Base-by-base conservation (phyloP, 2,797 vertebrate genomes). In the Euphonia xanthogaster region DNA sequence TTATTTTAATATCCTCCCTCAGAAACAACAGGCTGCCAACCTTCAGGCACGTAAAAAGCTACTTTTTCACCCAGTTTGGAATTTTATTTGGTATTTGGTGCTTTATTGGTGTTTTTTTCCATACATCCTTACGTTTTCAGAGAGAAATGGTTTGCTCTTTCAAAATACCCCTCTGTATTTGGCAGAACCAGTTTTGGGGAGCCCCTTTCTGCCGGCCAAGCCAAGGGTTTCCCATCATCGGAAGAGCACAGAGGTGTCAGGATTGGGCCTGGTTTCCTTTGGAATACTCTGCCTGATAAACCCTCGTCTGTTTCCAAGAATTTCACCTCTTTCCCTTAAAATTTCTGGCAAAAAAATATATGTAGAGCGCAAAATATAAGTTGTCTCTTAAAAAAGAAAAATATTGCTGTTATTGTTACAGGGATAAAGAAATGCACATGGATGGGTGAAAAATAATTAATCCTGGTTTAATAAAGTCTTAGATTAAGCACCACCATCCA, bases 81-180 rank as follows among this genome's bases (percentile, higher is more conserved):
- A 40, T 74, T 87, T 89, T 71, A n/a, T 92, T 81, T 85, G 21
- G 14, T 39, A 9, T 28, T 45, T 22, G 10, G 4, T 19, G 25
- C 28, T 68, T 62, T 20, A 3, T 4, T 63, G 23, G 7, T 19
- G 12, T 3, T 0, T 54, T 16, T 18, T 33, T 51, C 27, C 1
- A 18, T 9, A 2, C 20, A 28, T 17, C 25, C 12, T 53, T 48
- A 9, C 28, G 54, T 91, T 86, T 74, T 23, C 24, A 7, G 19
- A 42, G 5, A 6, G 6, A 37, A n/a, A 23, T 27, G 4, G 4
- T 63, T 91, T 63, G 4, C 7, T 18, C 4, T 0, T 58, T 60
- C 21, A 7, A 90, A 90, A 85, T 16, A 61, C 7, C 9, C 3
- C 2, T 10, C 31, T 44, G 18, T 0, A 0, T 45, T 58, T 28